Conservation (phyloP, 2,797 vertebrate species). For the Platalea minor region DNA sequence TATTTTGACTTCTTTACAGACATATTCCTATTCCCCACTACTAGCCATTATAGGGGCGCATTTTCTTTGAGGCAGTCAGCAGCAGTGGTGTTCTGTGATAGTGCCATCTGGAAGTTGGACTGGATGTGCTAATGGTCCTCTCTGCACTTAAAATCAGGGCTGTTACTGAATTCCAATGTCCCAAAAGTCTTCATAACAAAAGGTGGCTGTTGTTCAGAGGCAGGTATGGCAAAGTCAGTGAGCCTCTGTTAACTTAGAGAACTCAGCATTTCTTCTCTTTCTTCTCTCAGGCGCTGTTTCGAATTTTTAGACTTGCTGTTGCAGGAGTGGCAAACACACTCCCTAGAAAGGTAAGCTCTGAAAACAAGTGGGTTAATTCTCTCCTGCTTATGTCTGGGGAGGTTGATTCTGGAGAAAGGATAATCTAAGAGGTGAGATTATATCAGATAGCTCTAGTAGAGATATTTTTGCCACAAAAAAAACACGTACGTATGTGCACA, state of each 20-base stretch:
- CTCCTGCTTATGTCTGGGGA: not conserved
- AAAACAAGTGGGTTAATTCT: not conserved
- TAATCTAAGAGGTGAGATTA: not conserved
- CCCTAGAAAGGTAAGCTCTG: slow-evolving; percentile 88
- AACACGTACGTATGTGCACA: fast-evolving
- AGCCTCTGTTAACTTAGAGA: not conserved
- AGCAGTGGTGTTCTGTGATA: not conserved
- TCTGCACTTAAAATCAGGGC: not conserved
- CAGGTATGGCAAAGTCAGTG: not conserved
- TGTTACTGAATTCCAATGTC: not conserved
- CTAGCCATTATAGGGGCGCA: not conserved
- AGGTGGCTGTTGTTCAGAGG: not conserved
- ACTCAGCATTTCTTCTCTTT: not conserved
- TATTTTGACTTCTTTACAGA: not conserved
- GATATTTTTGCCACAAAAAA: not conserved
- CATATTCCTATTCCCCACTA: fast-evolving
- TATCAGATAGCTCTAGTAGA: not conserved
- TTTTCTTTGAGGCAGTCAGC: not conserved
- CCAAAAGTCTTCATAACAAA: not conserved
- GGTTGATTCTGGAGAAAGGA: not conserved
- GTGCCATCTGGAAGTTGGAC: not conserved
- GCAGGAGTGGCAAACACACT: slow-evolving; percentile 94
- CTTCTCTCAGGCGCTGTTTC: slow-evolving; percentile 86
- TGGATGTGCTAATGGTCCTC: not conserved
- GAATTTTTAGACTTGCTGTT: slow-evolving; percentile 96